A percentile compares a stretch with the other conserved stretches of the same genome.
phyloP scores from a whole-genome alignment of 2,797 vertebrate genomes.

The Pangasius mekongensis region DNA sequence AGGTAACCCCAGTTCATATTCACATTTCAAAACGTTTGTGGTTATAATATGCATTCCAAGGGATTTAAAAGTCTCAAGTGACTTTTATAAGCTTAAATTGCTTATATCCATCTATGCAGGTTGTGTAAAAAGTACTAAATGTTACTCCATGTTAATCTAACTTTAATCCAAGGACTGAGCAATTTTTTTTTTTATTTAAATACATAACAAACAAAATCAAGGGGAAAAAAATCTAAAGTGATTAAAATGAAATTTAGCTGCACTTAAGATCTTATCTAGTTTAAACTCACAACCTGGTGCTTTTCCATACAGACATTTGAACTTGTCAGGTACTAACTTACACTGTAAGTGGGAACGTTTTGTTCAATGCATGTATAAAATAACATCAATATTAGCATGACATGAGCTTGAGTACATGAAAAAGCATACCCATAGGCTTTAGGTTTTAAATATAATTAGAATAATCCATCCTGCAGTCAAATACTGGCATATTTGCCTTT shows the following conservation, averaged over 20 bases:
- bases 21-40: background rate
- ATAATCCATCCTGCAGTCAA: slow-evolving; percentile 10
- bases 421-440: background rate
- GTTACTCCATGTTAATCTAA: background rate
- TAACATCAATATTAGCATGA: background rate
- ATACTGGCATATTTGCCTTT: background rate
- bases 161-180: background rate
- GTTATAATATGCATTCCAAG: background rate
- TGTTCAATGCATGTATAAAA: background rate
- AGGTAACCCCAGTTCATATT: background rate
- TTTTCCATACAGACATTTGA: background rate
- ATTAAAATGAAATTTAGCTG: background rate
- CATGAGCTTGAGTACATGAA: background rate
- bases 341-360: background rate
- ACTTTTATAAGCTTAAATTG: background rate
- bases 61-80: slow-evolving; percentile 1
- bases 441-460: slow-evolving; percentile 10
- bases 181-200: background rate
- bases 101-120: background rate
- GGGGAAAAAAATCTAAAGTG: no score
- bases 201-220: background rate
- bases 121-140: background rate
- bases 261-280: background rate
- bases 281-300: background rate
- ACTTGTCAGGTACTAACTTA: background rate